Conservation (phyloP, 2,888 invertebrate genomes). For the Drosophila tripunctata region DNA sequence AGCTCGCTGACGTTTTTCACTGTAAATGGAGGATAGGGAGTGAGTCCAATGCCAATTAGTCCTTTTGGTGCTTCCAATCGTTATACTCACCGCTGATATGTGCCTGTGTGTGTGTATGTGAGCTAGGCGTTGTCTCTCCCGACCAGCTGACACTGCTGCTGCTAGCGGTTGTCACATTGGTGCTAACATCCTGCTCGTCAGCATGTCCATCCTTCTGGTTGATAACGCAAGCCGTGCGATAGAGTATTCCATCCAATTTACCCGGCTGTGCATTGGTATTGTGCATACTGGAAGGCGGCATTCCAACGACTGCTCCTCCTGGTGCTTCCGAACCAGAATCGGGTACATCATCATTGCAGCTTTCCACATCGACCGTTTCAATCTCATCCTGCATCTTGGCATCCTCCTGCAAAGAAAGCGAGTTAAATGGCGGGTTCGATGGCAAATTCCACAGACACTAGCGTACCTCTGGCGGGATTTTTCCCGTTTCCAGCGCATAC, state of each 20-base stretch:
- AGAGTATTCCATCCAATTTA: constrained; percentile 83
- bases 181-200: constrained; percentile 82
- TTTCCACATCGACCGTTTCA: constrained; percentile 89
- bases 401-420: constrained; percentile 64
- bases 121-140: constrained; percentile 54
- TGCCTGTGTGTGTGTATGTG: constrained; percentile 66
- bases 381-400: constrained; percentile 86
- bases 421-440: not conserved
- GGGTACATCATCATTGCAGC: constrained; percentile 84
- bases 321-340: constrained; percentile 83
- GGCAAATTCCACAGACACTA: no score
- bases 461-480: constrained; percentile 87
- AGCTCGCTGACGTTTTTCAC: constrained; percentile 84
- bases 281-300: constrained; percentile 69
- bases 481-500: constrained; percentile 85
- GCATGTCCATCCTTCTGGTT: constrained; percentile 78
- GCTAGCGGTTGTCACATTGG: constrained; percentile 70
- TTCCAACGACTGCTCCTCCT: constrained; percentile 15
- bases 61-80: no score
- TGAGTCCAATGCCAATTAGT: constrained; percentile 5
- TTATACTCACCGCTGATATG: constrained; percentile 79
- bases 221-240: constrained; percentile 83
- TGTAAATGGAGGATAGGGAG: constrained; percentile 30
- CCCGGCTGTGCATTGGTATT: constrained; percentile 80
- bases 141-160: constrained; percentile 66